Percentiles rank a stretch among this genome's conserved stretches.
Conservation (phyloP, 2,888 invertebrate species). For the Lasius platythorax region DNA sequence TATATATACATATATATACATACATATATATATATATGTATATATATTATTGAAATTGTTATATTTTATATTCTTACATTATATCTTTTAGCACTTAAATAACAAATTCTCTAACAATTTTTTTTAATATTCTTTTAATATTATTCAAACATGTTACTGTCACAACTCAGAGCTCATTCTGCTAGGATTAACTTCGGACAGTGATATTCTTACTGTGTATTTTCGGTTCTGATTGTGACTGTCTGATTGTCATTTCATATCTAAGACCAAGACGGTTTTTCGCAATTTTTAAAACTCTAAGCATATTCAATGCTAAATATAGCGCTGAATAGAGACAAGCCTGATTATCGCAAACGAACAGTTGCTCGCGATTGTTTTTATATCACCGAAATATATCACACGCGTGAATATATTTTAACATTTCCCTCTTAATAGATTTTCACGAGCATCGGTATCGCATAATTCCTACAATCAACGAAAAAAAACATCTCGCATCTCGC, state of each 20-base stretch:
- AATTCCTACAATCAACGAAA: background rate
- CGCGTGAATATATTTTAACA: background rate
- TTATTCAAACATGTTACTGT: background rate
- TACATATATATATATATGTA: no score
- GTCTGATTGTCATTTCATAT: constrained; percentile 31
- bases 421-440: constrained; percentile 13
- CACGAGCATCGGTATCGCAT: background rate
- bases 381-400: constrained; percentile 1
- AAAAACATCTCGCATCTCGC: background rate
- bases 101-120: constrained; percentile 21
- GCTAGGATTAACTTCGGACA: constrained; percentile 16
- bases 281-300: background rate
- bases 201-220: background rate
- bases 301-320: background rate
- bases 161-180: background rate
- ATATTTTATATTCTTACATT: background rate
- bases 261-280: background rate
- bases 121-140: background rate
- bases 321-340: background rate
- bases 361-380: background rate
- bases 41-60: constrained; percentile 9
- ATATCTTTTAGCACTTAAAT: background rate
- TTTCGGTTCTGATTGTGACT: constrained; percentile 2
- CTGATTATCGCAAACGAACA: background rate
- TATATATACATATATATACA: no score